Base-by-base conservation (phyloP, 2,113 vertebrate genomes). In the mouse (Mus musculus) region DNA sequence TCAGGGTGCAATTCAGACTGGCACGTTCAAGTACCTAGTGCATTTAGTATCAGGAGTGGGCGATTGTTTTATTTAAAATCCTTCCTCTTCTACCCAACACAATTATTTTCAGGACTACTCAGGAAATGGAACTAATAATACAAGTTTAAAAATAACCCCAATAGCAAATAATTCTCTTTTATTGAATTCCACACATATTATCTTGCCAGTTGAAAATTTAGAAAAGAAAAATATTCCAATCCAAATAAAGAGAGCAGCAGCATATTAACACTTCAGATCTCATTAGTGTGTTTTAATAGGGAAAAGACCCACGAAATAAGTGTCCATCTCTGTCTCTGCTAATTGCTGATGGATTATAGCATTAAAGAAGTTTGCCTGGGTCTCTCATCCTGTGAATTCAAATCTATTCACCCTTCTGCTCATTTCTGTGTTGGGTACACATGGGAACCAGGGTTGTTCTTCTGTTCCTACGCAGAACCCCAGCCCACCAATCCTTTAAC, bases 61-160 rank as follows among this genome's bases (percentile, higher is more conserved):
- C 16, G 49, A 19, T 17, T 30, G 9, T 72, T 67, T 65, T 73
- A 88, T 76, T 88, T 69, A 69, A 39, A 14, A 56, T 93, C 36
- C 22, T 61, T 96, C 67, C 80, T 95, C 69, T 52, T 85, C 16
- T 36, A 84, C 52, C 36, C 59, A 81, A 82, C 75, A 77, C 63
- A 85, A 61, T 76, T 59, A 84, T 93, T 93, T 91, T 90, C 78
- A 84, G 85, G 54, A 78, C 84, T 80, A 91, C 86, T 87, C 56
- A 80, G 91, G 93, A 95, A 95, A 80, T 92, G 63, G 89, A 95
- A 78, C 85, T 69, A 72, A 87, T 91, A 63, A 95, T 90, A 91
- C 89, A 39, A 26, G 39, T 77, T 94, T 73, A 17, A n/a, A 94
- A 56, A 82, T 89, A 63, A 76, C 61, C 93, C 63, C 49, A 33